These are phyloP conservation scores for Acleris holmiana DNA, from an alignment of 2,888 invertebrate species.

Conservation along the genomic window DNA sequence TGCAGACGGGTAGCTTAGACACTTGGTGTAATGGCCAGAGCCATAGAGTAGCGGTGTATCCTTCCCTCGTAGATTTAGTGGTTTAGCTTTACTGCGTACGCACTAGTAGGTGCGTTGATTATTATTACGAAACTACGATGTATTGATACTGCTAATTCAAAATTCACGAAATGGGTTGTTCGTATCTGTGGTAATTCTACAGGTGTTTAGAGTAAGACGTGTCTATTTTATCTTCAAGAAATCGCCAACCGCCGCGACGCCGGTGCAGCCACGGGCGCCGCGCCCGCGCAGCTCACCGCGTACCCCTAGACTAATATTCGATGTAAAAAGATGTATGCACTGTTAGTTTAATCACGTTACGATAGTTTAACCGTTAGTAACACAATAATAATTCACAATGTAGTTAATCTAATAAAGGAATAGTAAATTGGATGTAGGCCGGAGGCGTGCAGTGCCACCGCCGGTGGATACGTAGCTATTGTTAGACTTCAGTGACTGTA, in stretches of 20 bases:
- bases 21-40: neutral
- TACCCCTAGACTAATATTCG: constrained; percentile 43
- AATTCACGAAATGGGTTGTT: constrained; percentile 9
- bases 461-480: constrained; percentile 70
- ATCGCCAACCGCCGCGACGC: constrained; percentile 25
- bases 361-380: constrained; percentile 69
- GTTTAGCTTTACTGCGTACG: constrained; percentile 23
- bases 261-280: constrained; percentile 5
- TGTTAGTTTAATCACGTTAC: constrained; percentile 64
- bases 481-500: constrained; percentile 72
- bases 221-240: constrained; percentile 34
- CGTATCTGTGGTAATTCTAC: constrained; percentile 6
- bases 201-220: constrained; percentile 28
- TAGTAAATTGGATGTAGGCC: constrained; percentile 54
- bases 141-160: constrained; percentile 30
- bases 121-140: neutral
- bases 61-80: constrained; percentile 6
- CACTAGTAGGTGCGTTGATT: constrained; percentile 20
- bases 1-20: constrained; percentile 4
- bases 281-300: constrained; percentile 24
- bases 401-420: constrained; percentile 59
- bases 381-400: constrained; percentile 68
- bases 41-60: constrained; percentile 14
- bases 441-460: constrained; percentile 49
- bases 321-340: constrained; percentile 61